Evolutionary conservation across 1,140 invertebrate genomes (phyloP), one percentile per base, ranked within the genome.

Genomic region (Trachymyrmex septentrionalis): DNA sequence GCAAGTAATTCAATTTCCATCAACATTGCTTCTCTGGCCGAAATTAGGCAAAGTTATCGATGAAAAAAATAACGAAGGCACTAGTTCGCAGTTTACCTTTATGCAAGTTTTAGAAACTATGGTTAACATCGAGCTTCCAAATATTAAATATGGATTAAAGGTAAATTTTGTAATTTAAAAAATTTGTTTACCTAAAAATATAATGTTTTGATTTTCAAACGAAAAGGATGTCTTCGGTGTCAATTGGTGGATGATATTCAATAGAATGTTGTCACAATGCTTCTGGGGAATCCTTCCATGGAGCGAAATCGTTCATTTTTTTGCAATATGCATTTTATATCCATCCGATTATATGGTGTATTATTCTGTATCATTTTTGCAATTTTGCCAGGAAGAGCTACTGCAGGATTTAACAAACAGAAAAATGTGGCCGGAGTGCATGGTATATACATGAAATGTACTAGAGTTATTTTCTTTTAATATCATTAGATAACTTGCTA

Each of bases 251-350:
- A 95, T 95, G 88, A 93, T 95, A 69, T 95, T 93, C 66, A 88
- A 93, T 59, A 91, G 90, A 87, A 77, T 95, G 64, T 76, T 95
- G 53, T 87, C 91, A 2, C 95, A 95, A 86, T 95, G 92, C 69
- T 95, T 95, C 67, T 95, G 92, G 94, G 93, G 94, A n/a, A 82
- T 95, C 84, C 92, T 95, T 53, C 92, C 94, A 55, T 95, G 94
- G 95, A 84, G 69, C 55, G 94, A 95, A 91, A 95, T 95, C 53
- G 48, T 94, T 5, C 91, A 95, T 86, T 95, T 94, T 77, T 87
- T 95, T 38, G 86, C 93, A 9, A 92, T 95, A 76, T 95, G 94
- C 59, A 92, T 95, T 76, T 71, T 95, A n/a, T 92, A 95, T 88
- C 91, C 94, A 14, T 92, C 94, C 48, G 95, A 95, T 90, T 94